Evolutionary conservation across 2,888 invertebrate species (phyloP).

Genomic region (Ophion ventricosus): DNA sequence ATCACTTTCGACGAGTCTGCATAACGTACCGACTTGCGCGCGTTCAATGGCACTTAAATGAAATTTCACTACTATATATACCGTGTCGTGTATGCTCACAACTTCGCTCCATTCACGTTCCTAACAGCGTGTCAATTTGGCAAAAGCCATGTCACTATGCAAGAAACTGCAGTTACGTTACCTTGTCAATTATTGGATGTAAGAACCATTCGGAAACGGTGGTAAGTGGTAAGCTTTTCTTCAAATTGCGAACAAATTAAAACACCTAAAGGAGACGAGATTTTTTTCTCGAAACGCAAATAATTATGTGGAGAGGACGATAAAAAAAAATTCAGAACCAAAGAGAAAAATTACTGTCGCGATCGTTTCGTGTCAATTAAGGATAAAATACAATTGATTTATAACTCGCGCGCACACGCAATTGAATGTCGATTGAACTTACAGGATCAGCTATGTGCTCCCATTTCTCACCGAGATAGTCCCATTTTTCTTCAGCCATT

Average conservation of each 20-base stretch:
- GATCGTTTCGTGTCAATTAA: too few relatives aligned
- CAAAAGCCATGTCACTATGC: background rate
- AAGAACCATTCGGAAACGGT: background rate
- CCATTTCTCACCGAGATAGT: slow-evolving; percentile 80
- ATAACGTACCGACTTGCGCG: slow-evolving; percentile 11
- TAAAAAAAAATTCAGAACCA: background rate
- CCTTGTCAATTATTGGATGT: background rate
- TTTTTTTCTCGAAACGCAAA: background rate
- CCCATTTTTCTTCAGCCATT: slow-evolving; percentile 78
- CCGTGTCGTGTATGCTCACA: background rate
- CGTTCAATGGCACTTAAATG: slow-evolving; percentile 53
- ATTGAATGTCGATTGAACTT: slow-evolving; percentile 69
- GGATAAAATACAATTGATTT: background rate
- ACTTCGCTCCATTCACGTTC: slow-evolving; percentile 39
- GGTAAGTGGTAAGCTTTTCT: background rate
- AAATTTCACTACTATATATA: slow-evolving; percentile 22
- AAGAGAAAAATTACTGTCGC: background rate
- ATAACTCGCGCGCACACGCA: slow-evolving; percentile 51
- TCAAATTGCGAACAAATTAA: background rate
- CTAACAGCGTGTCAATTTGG: slow-evolving; percentile 23
- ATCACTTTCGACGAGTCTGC: background rate
- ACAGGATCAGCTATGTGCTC: slow-evolving; percentile 78
- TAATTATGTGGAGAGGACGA: background rate
- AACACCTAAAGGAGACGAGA: background rate
- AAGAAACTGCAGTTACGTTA: background rate